Base-by-base conservation (phyloP, 2,113 vertebrate species). In the Erythrolamprus reginae region DNA sequence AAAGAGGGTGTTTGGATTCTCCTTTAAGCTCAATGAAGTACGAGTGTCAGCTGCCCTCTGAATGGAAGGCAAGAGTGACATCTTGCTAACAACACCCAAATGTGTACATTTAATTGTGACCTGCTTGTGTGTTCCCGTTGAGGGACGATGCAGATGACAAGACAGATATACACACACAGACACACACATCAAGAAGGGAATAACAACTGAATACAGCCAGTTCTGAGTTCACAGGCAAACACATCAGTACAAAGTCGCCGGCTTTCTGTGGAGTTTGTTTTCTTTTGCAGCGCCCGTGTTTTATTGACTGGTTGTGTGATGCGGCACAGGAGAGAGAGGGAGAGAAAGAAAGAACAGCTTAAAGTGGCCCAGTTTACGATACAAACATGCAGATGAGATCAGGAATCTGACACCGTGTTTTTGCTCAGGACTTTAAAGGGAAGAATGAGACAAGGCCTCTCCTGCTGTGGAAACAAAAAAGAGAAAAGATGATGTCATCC, bases 261-360 rank as follows among this genome's bases (percentile, higher is more conserved):
- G 94, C 96, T 97, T 98, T 96, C 96, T 96, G 97, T 98, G 97
- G 93, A 96, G 96, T 97, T 96, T 96, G 96, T 97, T 98, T 98
- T 96, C 96, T 95, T 96, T 94, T 95, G 88, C 92, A 93, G 97
- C 96, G 98, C 96, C 96, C 58, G 96, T 96, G 96, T 97, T 97
- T 97, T 96, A 96, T 97, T 94, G 97, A 90, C 96, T 97, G 96
- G 97, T 97, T 95, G 90, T 96, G 92, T 95, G 95, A 97, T 94
- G 92, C 33, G 91, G 55, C 91, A 95, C 95, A 55, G 53, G 70
- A 88, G 86, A 83, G 50, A 55, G 90, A 26, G n/a, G n/a, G n/a
- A n/a, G n/a, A 45, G 7, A 55, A 88, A 51, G 70, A 84, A 92
- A 96, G 93, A 95, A 95, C 90, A 96, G 95, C 89, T 97, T 38